Evolutionary conservation across 2,888 invertebrate genomes (phyloP).

Genomic region (Hedychridium roseum): DNA sequence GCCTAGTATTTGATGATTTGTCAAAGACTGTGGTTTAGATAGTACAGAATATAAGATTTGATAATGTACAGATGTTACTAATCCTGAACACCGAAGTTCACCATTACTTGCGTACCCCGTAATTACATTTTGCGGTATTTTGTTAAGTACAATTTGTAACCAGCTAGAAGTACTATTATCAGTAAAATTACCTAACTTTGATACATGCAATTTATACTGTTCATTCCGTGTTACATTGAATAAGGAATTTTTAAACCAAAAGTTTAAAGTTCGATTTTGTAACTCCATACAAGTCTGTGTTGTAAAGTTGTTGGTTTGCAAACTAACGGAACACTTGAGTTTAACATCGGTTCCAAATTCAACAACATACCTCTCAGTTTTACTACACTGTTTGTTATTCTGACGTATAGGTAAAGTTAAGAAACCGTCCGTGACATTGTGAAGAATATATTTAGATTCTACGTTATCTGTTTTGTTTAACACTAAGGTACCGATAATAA

Average conservation of each 20-base stretch:
- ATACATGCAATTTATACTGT: constrained; percentile 55
- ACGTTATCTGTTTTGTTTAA: constrained; percentile 37
- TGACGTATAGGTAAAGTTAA: constrained; percentile 52
- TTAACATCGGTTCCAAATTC: constrained; percentile 55
- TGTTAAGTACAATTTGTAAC: constrained; percentile 64
- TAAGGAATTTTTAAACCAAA: constrained; percentile 43
- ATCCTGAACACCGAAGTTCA: constrained; percentile 50
- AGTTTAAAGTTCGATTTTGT: constrained; percentile 51
- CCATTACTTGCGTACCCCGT: constrained; percentile 41
- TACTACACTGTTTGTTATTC: constrained; percentile 47
- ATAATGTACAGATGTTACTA: constrained; percentile 52
- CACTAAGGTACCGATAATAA: constrained; percentile 65
- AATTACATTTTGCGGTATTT: constrained; percentile 45
- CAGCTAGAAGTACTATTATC: constrained; percentile 62
- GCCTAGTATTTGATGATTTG: constrained; percentile 52
- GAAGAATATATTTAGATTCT: constrained; percentile 34
- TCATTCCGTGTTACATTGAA: constrained; percentile 49
- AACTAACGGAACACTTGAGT: constrained; percentile 45
- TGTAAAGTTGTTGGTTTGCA: constrained; percentile 49
- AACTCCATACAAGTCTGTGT: constrained; percentile 49
- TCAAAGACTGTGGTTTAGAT: constrained; percentile 44
- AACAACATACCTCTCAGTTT: constrained; percentile 41
- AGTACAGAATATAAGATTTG: constrained; percentile 52
- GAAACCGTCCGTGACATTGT: constrained; percentile 44
- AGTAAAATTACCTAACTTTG: constrained; percentile 66